phyloP scores from a whole-genome alignment of 2,113 vertebrate genomes.

The Astur gentilis region DNA sequence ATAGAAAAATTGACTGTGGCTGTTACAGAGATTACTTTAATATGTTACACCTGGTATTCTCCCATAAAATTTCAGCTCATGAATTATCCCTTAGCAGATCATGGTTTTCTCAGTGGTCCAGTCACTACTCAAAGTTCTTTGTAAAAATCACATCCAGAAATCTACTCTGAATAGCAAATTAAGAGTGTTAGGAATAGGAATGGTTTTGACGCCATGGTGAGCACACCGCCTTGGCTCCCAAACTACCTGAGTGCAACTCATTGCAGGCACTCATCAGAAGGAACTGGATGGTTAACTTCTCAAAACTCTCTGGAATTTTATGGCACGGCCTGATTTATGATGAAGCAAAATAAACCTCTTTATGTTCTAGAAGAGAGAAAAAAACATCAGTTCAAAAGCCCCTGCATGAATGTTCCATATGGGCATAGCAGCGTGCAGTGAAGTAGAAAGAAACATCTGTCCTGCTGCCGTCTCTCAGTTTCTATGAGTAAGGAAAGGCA shows the following conservation, averaged over 20 bases:
- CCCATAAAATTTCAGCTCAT: background rate
- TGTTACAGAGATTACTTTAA: background rate
- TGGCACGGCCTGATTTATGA: background rate
- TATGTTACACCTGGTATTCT: background rate
- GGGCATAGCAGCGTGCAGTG: background rate
- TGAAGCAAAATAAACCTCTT: background rate
- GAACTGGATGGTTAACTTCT: background rate
- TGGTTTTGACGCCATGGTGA: background rate
- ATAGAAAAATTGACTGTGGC: background rate
- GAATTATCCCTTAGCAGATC: background rate
- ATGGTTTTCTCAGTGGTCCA: background rate
- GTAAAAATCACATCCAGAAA: background rate
- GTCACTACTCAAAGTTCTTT: background rate
- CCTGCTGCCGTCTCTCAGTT: fast-evolving
- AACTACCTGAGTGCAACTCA: background rate
- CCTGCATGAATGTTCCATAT: background rate
- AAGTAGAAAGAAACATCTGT: background rate
- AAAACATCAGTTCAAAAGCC: background rate
- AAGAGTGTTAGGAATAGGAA: background rate
- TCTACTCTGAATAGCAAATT: background rate
- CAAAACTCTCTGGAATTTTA: background rate
- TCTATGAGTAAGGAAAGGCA: background rate
- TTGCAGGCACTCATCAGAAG: background rate
- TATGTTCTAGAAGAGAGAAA: background rate
- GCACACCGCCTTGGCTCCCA: background rate